Base-by-base conservation (phyloP, 1,140 invertebrate genomes). In the Neodiprion virginianus region DNA sequence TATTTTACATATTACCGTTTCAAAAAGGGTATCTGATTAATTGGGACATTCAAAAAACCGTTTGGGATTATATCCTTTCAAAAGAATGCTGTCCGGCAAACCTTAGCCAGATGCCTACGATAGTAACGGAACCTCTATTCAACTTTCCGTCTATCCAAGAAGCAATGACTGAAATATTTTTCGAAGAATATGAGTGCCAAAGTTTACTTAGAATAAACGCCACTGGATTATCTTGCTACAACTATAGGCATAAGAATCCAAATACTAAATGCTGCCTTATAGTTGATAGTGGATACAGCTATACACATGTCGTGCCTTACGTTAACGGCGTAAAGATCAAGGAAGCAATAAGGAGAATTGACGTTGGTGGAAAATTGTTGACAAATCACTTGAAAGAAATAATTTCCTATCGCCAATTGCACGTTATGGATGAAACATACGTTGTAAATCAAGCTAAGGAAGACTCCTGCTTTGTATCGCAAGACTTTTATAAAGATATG, bases 361-460 rank as follows among this genome's bases (percentile, higher is more conserved):
- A 99, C 89, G 91, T 99, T 76, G 99, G 98, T 10, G 98, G 99
- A 0, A 99, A 99, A 90, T 90, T 97, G 7, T 87, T 99, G 69
- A 99, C 99, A 0, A 99, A 99, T 90, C 96, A 99, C 88, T 88
- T 99, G 50, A 99, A 99, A 86, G 98, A 99, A 87, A 93, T 99
- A 10, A 95, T 99, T 76, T 99, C 98, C 0, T 99, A 99, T 84
- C 91, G 98, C 53, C 98, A 99, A 82, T 88, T 99, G 17, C 96
- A 99, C 90, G 97, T 99, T 0, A 97, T 99, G 96, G 98, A 99
- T 85, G 99, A 99, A 88, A 99, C 98, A 0, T 98, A 97, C 89
- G 97, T 99, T 0, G 97, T 99, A 10, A 99, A 99, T 88, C 97
- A 99, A 89, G 94, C 96, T 0, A 99, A 99, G 87, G 99, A 99